Evolutionary conservation across 1,140 invertebrate species (phyloP), one percentile per base, ranked within the genome.

Genomic region (Neodiprion pinetum): DNA sequence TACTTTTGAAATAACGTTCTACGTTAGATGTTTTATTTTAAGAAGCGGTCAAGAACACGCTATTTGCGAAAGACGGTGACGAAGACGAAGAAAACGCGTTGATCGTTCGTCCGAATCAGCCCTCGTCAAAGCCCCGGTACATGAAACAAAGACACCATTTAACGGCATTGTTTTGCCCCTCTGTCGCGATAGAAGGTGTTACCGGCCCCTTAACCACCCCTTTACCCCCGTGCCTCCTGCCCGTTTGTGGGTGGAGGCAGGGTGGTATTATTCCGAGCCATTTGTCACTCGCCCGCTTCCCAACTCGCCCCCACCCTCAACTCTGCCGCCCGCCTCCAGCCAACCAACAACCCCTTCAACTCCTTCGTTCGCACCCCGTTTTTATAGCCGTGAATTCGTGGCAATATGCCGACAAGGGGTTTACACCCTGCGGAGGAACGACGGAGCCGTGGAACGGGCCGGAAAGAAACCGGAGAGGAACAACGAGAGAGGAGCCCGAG

Each of bases 211-310:
- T 61, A 61, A 12, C 11, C n/a, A 61, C n/a, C n/a, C 53, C 53
- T 61, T 40, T 5, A 40, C 28, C 28, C 28, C 5, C 28, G 28
- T 40, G 28, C 28, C 28, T 2, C 28, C 28, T 40, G 28, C 28
- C 28, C 28, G 28, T 40, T 17, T 61, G 53, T 61, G 53, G 53
- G 53, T 17, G 53, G n/a, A 61, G 53, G 53, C 9, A 17, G 83
- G 83, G 81, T 84, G 86, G 85, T 86, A 89, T 89, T 89, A 89
- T 89, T 89, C 86, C 88, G 77, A 88, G 82, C 88, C 87, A 88
- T 88, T 88, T 88, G 86, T 88, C 87, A 88, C 84, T 84, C 77
- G 82, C 79, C 79, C 81, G 82, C 67, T 61, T 76, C 73, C 53
- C 71, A 75, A 65, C 74, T 61, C 53, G 53, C 53, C 70, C 73